A percentile compares a stretch with the other conserved stretches of the same genome.
Conservation (phyloP, 2,797 vertebrate species). For the Clamator glandarius region DNA sequence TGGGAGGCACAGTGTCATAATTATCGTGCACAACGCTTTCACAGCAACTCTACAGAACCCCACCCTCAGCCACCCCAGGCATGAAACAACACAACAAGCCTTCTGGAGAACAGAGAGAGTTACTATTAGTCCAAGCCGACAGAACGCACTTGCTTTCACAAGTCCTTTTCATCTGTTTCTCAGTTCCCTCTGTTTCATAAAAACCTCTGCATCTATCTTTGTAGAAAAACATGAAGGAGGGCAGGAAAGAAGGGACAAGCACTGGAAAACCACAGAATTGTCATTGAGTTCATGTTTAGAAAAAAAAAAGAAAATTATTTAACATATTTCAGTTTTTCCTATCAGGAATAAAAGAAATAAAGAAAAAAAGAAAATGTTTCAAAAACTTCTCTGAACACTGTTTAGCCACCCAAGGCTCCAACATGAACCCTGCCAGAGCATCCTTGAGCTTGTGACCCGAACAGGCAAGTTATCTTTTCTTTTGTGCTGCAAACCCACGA, state of each 20-base stretch:
- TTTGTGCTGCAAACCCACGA: background rate
- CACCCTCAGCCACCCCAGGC: slow-evolving; percentile 28
- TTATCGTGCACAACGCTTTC: slow-evolving; percentile 10
- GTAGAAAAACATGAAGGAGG: background rate
- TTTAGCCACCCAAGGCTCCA: background rate
- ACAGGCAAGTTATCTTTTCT: background rate
- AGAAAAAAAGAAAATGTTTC: background rate
- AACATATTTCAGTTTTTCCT: background rate
- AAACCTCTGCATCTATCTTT: background rate
- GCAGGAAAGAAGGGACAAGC: background rate
- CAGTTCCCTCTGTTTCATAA: background rate
- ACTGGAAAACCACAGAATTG: background rate
- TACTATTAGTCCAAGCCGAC: background rate
- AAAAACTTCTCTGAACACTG: background rate
- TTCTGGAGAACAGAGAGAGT: background rate
- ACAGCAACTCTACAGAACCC: slow-evolving; percentile 18
- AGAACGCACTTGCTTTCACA: background rate
- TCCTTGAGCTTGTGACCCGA: background rate
- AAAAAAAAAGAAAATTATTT: background rate
- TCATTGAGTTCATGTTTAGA: background rate
- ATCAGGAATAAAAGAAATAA: rapidly evolving
- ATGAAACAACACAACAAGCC: background rate
- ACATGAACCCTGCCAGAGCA: background rate
- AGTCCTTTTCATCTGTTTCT: background rate
- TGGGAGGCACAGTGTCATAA: too few relatives aligned